These are phyloP conservation scores for Heliocidaris tuberculata DNA, from an alignment of 35 echinoderm and acorn worm species.

Conservation along the genomic window DNA sequence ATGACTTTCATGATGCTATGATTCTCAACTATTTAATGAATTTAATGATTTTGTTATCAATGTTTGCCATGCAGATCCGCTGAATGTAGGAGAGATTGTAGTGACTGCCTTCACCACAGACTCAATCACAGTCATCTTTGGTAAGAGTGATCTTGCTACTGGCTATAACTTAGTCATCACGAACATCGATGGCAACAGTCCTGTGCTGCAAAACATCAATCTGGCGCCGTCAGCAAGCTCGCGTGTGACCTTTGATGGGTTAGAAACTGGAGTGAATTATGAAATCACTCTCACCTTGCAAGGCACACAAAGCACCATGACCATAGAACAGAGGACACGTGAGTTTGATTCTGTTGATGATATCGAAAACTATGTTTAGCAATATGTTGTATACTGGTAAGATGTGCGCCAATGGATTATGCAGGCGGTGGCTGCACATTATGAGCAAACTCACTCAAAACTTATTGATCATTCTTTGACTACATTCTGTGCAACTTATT, in stretches of 20 bases:
- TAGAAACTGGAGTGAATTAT: neutral
- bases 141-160: neutral
- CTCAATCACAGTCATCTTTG: slow-evolving; percentile 51
- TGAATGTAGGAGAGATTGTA: slow-evolving; percentile 36
- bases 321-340: neutral
- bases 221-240: neutral
- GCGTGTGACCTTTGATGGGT: slow-evolving; percentile 2
- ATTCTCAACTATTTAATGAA: no score
- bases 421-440: no score
- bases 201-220: neutral
- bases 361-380: no score
- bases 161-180: neutral
- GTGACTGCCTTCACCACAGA: slow-evolving; percentile 41
- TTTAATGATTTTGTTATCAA: neutral
- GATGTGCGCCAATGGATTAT: no score
- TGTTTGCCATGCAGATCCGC: neutral
- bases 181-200: neutral
- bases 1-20: no score
- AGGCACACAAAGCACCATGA: neutral
- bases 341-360: neutral
- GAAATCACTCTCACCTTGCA: neutral
- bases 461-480: no score
- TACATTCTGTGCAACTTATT: no score
- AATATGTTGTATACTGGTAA: no score
- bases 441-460: no score